phyloP scores from a whole-genome alignment of 1,140 invertebrate species.

The Monomorium pharaonis region DNA sequence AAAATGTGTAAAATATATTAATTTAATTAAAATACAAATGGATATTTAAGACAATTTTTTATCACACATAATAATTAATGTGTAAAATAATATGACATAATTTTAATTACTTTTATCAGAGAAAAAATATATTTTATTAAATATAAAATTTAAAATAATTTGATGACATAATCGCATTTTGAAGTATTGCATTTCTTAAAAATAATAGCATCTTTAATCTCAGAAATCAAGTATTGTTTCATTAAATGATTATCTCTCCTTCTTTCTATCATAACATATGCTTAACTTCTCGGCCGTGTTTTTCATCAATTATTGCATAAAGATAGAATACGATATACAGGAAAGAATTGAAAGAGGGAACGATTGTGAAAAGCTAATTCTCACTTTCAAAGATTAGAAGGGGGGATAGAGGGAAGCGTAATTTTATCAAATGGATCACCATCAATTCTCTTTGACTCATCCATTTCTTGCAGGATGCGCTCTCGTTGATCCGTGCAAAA shows the following conservation, averaged over 20 bases:
- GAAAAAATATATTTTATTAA: not conserved
- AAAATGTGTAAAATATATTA: too few species aligned
- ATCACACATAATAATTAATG: not conserved
- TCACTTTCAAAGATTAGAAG: slow-evolving; percentile 18
- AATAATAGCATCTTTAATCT: not conserved
- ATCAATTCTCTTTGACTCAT: slow-evolving; percentile 26
- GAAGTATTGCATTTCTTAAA: not conserved
- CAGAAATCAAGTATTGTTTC: not conserved
- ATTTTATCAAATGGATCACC: slow-evolving; percentile 35
- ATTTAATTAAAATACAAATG: slow-evolving; percentile 13
- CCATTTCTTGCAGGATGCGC: slow-evolving; percentile 35
- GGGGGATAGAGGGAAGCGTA: not conserved
- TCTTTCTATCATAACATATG: not conserved
- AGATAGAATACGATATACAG: not conserved
- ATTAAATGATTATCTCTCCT: not conserved
- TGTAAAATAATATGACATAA: not conserved
- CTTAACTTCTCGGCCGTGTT: not conserved
- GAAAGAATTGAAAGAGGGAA: not conserved
- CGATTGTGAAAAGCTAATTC: not conserved
- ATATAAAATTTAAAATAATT: not conserved
- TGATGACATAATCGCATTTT: not conserved
- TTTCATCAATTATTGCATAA: not conserved
- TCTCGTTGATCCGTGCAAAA: slow-evolving; percentile 47
- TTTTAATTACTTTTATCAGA: not conserved
- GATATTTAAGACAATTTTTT: not conserved